Evolutionary conservation across 2,113 vertebrate species (phyloP).

Genomic region (Pluvialis apricaria): DNA sequence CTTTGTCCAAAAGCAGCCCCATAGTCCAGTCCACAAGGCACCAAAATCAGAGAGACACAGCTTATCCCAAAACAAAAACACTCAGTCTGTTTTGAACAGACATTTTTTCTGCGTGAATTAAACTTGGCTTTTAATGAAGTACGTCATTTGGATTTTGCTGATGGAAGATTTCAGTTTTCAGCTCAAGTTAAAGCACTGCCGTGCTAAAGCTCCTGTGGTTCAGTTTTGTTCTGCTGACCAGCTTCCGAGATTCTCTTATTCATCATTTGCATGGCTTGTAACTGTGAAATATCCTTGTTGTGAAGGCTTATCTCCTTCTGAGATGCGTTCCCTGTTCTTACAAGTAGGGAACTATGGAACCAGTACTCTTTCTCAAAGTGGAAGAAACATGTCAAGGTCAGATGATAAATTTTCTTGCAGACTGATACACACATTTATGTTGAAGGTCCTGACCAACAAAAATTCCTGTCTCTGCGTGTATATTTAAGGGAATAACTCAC

Average conservation of each 20-base stretch:
- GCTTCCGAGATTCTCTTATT: not conserved
- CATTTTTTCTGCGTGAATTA: slow-evolving; percentile 5
- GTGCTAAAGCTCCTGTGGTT: not conserved
- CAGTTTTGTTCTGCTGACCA: not conserved
- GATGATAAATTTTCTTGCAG: not conserved
- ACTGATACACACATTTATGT: not conserved
- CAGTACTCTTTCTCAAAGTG: not conserved
- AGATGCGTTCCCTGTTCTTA: not conserved
- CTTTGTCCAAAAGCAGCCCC: not conserved
- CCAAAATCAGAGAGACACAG: not conserved
- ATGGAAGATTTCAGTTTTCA: slow-evolving; percentile 5
- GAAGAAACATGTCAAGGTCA: not conserved
- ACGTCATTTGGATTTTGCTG: slow-evolving; percentile 19
- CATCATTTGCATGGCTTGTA: not conserved
- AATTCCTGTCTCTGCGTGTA: not conserved
- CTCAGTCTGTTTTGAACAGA: not conserved
- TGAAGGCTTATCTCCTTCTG: not conserved
- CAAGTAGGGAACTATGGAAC: not conserved
- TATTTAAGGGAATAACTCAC: slow-evolving; percentile 44
- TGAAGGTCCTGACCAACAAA: not conserved
- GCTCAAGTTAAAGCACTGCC: not conserved
- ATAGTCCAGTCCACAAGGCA: not conserved
- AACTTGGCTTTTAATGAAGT: slow-evolving; percentile 31
- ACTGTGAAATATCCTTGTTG: not conserved
- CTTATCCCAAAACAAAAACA: not conserved